Evolutionary conservation across 2,797 vertebrate species (phyloP).

Genomic region (Ptychobarbus kaznakovi): DNA sequence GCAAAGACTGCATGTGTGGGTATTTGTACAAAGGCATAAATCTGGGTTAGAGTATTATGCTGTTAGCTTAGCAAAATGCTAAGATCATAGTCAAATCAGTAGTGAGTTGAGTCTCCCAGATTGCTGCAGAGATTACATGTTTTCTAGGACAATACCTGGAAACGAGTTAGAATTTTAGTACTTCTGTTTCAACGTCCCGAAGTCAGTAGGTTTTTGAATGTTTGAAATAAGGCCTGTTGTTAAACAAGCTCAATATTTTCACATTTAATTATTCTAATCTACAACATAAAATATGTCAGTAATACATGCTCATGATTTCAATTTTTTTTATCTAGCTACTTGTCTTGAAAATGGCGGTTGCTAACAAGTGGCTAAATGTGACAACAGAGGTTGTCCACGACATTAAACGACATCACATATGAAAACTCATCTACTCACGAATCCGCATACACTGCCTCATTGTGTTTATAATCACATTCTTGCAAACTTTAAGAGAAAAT

Average conservation of each 20-base stretch:
- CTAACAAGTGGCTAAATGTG: background rate
- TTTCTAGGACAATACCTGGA: background rate
- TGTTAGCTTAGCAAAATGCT: too few species aligned
- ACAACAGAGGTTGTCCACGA: background rate
- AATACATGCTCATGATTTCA: background rate
- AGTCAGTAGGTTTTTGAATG: background rate
- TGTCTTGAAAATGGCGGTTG: background rate
- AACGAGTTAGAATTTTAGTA: background rate
- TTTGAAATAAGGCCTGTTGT: background rate
- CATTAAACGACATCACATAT: background rate
- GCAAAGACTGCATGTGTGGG: too few species aligned
- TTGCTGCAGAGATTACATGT: background rate
- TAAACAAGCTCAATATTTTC: background rate
- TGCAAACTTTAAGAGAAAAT: background rate
- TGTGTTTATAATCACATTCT: background rate
- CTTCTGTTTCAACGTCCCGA: background rate
- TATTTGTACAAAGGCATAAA: too few species aligned
- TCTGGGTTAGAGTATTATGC: background rate
- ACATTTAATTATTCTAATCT: background rate
- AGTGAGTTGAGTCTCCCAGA: background rate
- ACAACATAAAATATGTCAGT: background rate
- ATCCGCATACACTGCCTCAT: background rate
- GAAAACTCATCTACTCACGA: background rate
- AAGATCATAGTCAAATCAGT: too few species aligned
- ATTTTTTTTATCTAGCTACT: background rate